Percentiles rank a stretch among this genome's conserved stretches.
These are phyloP conservation scores for Leptopterna dolabrata DNA, from an alignment of 2,888 invertebrate species.

Conservation along the genomic window DNA sequence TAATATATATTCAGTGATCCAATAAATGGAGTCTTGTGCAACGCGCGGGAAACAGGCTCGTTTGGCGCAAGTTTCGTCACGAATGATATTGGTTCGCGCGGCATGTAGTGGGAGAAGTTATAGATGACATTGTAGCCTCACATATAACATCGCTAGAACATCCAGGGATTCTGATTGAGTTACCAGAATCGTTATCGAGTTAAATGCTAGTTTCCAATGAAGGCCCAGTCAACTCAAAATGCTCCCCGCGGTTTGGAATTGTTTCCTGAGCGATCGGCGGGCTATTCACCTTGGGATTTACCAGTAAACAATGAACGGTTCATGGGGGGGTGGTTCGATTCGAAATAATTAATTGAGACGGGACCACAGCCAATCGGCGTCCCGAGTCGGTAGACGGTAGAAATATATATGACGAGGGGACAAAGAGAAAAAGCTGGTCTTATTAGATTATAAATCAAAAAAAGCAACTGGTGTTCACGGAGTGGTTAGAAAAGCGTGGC, in stretches of 20 bases:
- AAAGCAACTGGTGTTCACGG: slow-evolving; percentile 27
- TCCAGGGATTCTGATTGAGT: too few species aligned
- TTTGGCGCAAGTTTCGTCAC: too few species aligned
- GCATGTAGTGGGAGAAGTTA: too few species aligned
- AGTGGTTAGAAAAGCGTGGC: slow-evolving; percentile 10
- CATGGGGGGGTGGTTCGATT: background rate
- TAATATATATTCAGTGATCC: too few species aligned
- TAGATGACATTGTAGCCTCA: too few species aligned
- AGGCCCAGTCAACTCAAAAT: background rate
- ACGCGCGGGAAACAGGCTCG: too few species aligned
- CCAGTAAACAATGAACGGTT: background rate
- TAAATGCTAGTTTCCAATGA: too few species aligned
- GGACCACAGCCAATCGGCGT: background rate
- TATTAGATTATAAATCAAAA: slow-evolving; percentile 14
- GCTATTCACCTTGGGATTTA: background rate
- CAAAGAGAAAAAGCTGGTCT: background rate
- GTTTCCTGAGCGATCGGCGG: background rate
- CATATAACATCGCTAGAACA: too few species aligned
- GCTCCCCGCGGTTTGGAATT: background rate
- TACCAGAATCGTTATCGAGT: too few species aligned
- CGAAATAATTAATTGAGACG: background rate
- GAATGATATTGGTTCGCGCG: too few species aligned
- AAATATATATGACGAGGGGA: background rate
- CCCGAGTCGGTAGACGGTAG: background rate
- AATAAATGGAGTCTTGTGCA: too few species aligned